Evolutionary conservation across 2,113 vertebrate species (phyloP), one percentile per base, ranked within the genome.

Genomic region (Polypterus senegalus): DNA sequence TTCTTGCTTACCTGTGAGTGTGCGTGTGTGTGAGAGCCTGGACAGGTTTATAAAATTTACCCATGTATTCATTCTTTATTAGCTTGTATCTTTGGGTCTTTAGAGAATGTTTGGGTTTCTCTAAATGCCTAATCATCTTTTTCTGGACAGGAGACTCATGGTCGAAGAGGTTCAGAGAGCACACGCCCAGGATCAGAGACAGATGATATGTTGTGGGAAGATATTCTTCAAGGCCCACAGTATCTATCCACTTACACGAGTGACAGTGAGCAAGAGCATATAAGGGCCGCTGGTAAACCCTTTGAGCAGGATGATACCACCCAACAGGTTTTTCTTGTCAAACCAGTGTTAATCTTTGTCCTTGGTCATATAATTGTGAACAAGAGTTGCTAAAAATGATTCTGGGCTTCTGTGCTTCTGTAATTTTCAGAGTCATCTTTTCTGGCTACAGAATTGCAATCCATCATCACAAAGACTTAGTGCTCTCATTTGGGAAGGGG

Each of bases 401-500:
- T 27, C 27, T 27, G 27, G 10, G 6, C 48, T 57, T 49, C 9
- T 51, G 3, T 73, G 11, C 27, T 27, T 63, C 9, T 45, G 63
- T 62, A 2, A 4, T 1, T 65, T 65, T 44, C 47, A 97, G 92
- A 90, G 79, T 68, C 92, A 97, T 74, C 73, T 97, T 66, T 91
- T 91, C 2, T 98, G 94, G 94, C 90, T 99, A 61, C 95, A 98
- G 74, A 91, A 91, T 0, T 92, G 89, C 51, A 94, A 92, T 67
- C 93, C 93, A 10, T 92, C 93, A 2, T 92, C 88, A 67, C 90
- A 97, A 58, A 85, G 91, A 59, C 94, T 99, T 66, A 97, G 95
- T 58, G 92, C 95, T 5, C 92, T 99, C 49, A 92, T 98, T 76
- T 99, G 96, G 96, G 96, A 97, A 71, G 88, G 92, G 66, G 92